Conservation (phyloP, 2,888 invertebrate species). For the Cabera pusaria region DNA sequence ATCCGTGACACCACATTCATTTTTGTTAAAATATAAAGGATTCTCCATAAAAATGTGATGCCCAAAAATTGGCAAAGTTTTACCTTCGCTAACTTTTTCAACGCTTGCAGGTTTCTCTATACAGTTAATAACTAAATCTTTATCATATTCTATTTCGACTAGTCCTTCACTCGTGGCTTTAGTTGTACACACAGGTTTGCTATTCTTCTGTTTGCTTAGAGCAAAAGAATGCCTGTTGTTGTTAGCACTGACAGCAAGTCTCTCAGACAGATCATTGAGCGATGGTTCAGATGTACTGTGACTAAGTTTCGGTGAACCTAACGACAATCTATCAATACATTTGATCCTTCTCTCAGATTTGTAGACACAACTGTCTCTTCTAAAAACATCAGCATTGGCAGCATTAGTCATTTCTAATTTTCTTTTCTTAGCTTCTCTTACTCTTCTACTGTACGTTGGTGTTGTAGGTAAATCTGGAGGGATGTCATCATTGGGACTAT, state of each 20-base stretch:
- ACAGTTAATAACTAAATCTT: slow-evolving; percentile 69
- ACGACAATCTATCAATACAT: slow-evolving; percentile 49
- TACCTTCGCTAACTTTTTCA: slow-evolving; percentile 55
- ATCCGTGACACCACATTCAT: slow-evolving; percentile 55
- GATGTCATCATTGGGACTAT: slow-evolving; percentile 58
- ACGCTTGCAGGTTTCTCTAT: slow-evolving; percentile 60
- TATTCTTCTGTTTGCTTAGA: slow-evolving; percentile 44
- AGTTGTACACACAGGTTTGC: slow-evolving; percentile 61
- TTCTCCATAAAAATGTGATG: slow-evolving; percentile 76
- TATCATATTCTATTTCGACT: slow-evolving; percentile 83
- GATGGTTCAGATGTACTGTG: slow-evolving; percentile 73
- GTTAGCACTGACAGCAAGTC: slow-evolving; percentile 54
- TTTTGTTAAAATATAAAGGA: slow-evolving; percentile 76
- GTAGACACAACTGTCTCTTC: slow-evolving; percentile 61
- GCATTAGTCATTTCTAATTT: slow-evolving; percentile 71
- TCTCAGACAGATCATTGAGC: slow-evolving; percentile 64
- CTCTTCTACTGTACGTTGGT: slow-evolving; percentile 72
- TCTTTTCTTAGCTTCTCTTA: slow-evolving; percentile 75
- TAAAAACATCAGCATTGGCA: slow-evolving; percentile 56
- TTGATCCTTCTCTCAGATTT: slow-evolving; percentile 69
- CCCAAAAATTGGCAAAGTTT: slow-evolving; percentile 76
- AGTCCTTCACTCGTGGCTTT: slow-evolving; percentile 74
- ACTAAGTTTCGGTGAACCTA: slow-evolving; percentile 53
- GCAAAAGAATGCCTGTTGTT: slow-evolving; percentile 57
- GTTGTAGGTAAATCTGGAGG: slow-evolving; percentile 67